These are phyloP conservation scores for Cromileptes altivelis DNA, from an alignment of 2,113 vertebrate genomes.

Conservation along the genomic window DNA sequence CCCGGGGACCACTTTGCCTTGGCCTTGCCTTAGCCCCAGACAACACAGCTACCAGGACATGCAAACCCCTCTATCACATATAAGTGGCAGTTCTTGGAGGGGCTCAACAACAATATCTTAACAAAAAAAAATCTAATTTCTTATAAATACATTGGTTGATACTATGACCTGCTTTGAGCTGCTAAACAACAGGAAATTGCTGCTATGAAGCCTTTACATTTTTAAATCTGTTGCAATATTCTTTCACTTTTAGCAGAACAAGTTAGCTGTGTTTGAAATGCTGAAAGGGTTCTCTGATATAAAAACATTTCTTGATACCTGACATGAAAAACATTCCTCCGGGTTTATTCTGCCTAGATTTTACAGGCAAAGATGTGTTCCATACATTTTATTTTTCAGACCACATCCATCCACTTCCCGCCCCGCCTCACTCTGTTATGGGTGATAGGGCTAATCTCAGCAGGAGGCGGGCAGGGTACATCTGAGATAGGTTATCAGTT, in stretches of 20 bases:
- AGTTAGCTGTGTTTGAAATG: neutral
- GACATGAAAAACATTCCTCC: neutral
- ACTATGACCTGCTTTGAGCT: neutral
- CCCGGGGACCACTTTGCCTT: too few relatives aligned
- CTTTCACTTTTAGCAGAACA: neutral
- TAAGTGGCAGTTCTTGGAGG: too few relatives aligned
- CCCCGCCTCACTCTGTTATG: neutral
- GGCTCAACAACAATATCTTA: neutral
- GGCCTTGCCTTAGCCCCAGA: too few relatives aligned
- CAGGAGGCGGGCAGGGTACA: neutral
- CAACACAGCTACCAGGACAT: too few relatives aligned
- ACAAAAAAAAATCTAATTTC: neutral
- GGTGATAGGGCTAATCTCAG: neutral
- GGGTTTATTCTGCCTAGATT: neutral
- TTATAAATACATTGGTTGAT: neutral
- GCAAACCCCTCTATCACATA: too few relatives aligned
- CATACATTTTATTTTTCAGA: neutral
- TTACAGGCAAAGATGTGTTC: neutral
- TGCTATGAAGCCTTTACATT: neutral
- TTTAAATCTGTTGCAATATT: neutral
- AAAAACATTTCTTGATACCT: neutral
- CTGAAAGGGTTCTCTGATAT: neutral
- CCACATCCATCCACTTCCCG: neutral
- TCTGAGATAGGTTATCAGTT: neutral
- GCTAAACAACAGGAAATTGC: neutral